These are phyloP conservation scores for Phengaris arion DNA, from an alignment of 2,888 invertebrate species.

Conservation along the genomic window DNA sequence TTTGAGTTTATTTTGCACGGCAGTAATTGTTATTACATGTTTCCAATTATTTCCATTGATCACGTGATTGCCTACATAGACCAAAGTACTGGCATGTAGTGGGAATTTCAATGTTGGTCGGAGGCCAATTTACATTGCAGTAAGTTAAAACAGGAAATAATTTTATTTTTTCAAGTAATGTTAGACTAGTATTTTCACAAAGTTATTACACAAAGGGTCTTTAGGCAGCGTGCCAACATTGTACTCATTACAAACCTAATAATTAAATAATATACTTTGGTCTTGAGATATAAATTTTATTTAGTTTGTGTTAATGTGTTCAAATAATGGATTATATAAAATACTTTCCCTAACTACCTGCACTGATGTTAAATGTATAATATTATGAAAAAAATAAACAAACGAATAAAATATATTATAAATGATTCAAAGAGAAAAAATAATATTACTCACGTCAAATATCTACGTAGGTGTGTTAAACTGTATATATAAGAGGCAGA, in stretches of 20 bases:
- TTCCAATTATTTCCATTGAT: too few species aligned
- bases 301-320: constrained; percentile 13
- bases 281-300: background rate
- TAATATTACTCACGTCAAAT: background rate
- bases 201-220: too few species aligned
- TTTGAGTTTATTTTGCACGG: background rate
- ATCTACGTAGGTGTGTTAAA: background rate
- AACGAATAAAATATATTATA: constrained; percentile 5
- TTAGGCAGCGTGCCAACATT: background rate
- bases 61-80: too few species aligned
- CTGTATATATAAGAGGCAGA: background rate
- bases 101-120: too few species aligned
- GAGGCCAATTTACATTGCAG: too few species aligned
- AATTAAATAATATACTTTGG: background rate
- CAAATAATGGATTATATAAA: background rate
- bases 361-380: constrained; percentile 20
- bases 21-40: too few species aligned
- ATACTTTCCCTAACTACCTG: constrained; percentile 30
- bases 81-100: too few species aligned
- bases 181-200: too few species aligned
- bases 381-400: background rate
- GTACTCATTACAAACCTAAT: background rate
- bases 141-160: too few species aligned
- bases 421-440: background rate
- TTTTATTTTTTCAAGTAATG: too few species aligned